Evolutionary conservation across 2,113 vertebrate species (phyloP), one percentile per base, ranked within the genome.

Genomic region (Anser brachyrhynchus): DNA sequence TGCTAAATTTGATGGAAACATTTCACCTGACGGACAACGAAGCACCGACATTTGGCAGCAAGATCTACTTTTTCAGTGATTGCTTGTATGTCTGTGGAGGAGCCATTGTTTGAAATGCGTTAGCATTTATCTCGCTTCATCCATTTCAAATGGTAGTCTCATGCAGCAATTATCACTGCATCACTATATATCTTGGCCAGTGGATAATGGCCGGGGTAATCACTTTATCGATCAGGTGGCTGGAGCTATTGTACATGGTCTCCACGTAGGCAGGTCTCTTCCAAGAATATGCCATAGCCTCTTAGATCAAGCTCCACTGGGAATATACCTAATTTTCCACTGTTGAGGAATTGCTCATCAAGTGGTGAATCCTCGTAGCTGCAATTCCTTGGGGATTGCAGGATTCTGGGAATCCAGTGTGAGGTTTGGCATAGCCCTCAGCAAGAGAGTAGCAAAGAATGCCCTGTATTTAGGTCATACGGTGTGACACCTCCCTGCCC

Each of bases 401-500:
- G 17, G 37, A 35, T 28, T 64, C 39, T 41, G 37, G 59, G 88
- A 89, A 59, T 19, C 41, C 52, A 75, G 70, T 9, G 3, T 2
- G 54, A 35, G 23, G 70, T 88, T 44, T 17, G 59, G 72, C 51
- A 84, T 20, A 51, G 6, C 10, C 33, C 55, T 54, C 10, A 55
- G 51, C 5, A 37, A 49, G 10, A 28, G 4, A 16, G 6, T 2
- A 12, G 20, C 0, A 6, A 66, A n/a, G 43, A 33, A 70, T 10
- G 49, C 41, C 35, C 11, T 22, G 3, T 28, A 1, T 31, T 90
- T 8, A 26, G 37, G 39, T 15, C 4, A 54, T 1, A 4, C 1
- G 7, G 8, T 4, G 26, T 2, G 49, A 14, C 13, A 0, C 2
- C 5, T 46, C 51, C 69, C 35, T 73, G 51, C 3, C 0, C 37